A percentile compares a stretch with the other conserved stretches of the same genome.
These are phyloP conservation scores for Epizoanthus scotinus DNA, from an alignment of 92 coral and sea anemone genomes.

Conservation along the genomic window DNA sequence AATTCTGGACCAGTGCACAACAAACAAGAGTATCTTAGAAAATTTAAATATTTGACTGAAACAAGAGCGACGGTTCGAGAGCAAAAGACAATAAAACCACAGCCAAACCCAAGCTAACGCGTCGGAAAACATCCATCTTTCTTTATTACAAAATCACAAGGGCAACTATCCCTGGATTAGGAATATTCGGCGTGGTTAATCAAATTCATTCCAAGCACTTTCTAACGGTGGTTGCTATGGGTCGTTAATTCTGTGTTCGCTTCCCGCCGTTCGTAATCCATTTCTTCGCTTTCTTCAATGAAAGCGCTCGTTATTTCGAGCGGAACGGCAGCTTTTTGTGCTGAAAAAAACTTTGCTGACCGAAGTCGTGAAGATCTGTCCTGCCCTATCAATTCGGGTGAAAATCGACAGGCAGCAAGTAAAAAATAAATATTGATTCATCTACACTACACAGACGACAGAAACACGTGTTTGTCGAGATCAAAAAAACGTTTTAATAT, in stretches of 20 bases:
- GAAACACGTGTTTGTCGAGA: conserved; percentile 4
- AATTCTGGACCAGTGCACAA: no score
- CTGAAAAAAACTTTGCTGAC: background rate
- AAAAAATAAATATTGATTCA: background rate
- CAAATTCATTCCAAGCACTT: background rate
- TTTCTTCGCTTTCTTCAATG: background rate
- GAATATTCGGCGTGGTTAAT: background rate
- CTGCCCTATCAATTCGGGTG: background rate
- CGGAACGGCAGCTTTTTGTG: background rate
- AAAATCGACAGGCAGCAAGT: background rate
- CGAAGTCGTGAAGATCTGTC: background rate
- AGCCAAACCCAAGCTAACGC: no score
- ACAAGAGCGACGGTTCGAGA: no score
- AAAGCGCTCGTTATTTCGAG: background rate
- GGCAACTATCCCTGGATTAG: background rate
- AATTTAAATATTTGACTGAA: no score
- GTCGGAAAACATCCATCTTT: no score
- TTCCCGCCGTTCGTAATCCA: background rate
- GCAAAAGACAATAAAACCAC: no score
- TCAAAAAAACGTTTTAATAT: background rate
- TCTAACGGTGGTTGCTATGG: no score
- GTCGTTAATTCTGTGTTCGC: no score
- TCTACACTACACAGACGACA: background rate
- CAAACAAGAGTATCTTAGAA: no score
- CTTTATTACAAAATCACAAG: background rate